phyloP scores from a whole-genome alignment of 2,797 vertebrate genomes.

The Odontamblyopus lacepedii region DNA sequence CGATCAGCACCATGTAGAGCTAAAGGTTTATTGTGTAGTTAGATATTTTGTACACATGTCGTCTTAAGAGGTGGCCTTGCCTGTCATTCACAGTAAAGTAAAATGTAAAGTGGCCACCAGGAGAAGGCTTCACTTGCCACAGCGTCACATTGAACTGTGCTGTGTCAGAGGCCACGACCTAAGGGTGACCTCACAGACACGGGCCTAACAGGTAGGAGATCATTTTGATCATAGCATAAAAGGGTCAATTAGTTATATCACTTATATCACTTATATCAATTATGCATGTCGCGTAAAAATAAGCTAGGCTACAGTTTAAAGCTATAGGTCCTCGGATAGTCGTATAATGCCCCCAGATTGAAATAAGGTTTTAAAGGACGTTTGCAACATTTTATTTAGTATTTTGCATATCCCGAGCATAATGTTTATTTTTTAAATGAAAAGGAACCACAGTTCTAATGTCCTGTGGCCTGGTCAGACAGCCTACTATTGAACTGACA shows the following conservation, averaged over 20 bases:
- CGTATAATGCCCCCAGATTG: too few relatives aligned
- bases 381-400: not conserved
- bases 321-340: too few relatives aligned
- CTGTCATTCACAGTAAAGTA: not conserved
- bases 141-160: not conserved
- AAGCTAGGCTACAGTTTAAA: too few relatives aligned
- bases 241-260: not conserved
- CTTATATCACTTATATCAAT: not conserved
- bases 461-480: slow-evolving; percentile 24
- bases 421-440: not conserved
- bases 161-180: slow-evolving; percentile 7
- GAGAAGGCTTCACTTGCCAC: not conserved
- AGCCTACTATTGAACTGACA: not conserved
- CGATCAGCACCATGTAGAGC: not conserved
- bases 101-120: not conserved
- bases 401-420: not conserved
- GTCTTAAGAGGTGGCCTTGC: not conserved
- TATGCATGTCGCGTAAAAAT: too few relatives aligned
- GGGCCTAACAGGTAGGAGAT: not conserved
- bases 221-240: not conserved
- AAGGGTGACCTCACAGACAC: not conserved
- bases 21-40: not conserved
- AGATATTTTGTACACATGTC: not conserved
- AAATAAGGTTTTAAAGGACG: not conserved
- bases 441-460: not conserved